Evolutionary conservation across 2,113 vertebrate genomes (phyloP), one percentile per base, ranked within the genome.

Genomic region (Daubentonia madagascariensis): DNA sequence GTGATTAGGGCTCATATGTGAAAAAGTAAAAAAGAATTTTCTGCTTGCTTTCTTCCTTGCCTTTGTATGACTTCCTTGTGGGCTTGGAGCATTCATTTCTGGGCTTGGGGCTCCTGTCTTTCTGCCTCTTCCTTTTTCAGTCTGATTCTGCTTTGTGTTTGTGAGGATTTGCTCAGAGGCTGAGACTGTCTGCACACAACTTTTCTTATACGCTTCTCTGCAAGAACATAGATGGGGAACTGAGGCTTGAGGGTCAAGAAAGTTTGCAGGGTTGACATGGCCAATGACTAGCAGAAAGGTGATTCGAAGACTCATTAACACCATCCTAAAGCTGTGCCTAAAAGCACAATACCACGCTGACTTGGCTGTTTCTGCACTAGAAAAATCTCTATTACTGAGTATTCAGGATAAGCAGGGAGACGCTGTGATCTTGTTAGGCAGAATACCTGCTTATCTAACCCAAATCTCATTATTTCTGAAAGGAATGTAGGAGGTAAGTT

Each of bases 401-500:
- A 48, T 48, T 93, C 67, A 28, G 8, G 61, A 93, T 45, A 86
- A 85, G 17, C 45, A 23, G 12, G 67, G 40, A 91, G 13, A 11
- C 0, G 0, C 17, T 94, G 22, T 57, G 30, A 50, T 57, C 89
- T 86, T 23, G n/a, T 95, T 70, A 94, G 61, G 37, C 22, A 25
- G 28, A 91, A 67, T 30, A 54, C 78, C 91, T 63, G 23, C 48
- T 89, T 84, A 75, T 73, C 59, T 32, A 40, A 40, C n/a, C 73
- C 37, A 91, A 88, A 89, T 85, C 67, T 95, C 92, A 86, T 96
- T 72, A 93, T 68, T 88, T 97, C 52, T 65, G 25, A 83, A 97
- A 85, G 35, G 61, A 85, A 91, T 18, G 37, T 12, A 16, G 79
- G 52, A 91, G 57, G 65, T 25, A 85, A 35, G 18, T 52, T 63